phyloP scores from a whole-genome alignment of 2,888 invertebrate species.

The Drosophila borborema region DNA sequence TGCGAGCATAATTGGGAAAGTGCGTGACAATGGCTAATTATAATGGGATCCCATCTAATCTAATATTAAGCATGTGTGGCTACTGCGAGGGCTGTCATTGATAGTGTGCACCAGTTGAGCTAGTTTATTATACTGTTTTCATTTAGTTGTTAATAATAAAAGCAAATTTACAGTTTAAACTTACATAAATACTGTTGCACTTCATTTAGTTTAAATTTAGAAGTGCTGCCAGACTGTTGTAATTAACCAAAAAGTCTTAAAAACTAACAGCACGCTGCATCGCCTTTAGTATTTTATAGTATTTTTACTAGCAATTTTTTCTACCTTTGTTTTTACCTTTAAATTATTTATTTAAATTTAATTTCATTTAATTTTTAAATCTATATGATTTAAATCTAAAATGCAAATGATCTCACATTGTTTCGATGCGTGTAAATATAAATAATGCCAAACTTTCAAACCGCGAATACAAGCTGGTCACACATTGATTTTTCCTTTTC shows the following conservation, averaged over 20 bases:
- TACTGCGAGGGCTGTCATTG: slow-evolving; percentile 6
- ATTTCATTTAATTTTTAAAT: background rate
- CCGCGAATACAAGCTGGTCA: background rate
- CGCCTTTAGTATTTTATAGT: background rate
- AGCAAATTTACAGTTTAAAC: background rate
- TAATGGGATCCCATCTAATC: slow-evolving; percentile 5
- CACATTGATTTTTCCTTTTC: background rate
- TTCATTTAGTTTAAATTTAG: background rate
- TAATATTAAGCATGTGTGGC: slow-evolving; percentile 16
- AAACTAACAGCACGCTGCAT: background rate
- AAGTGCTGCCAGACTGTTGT: background rate
- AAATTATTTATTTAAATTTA: too few species aligned
- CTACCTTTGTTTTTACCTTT: too few species aligned
- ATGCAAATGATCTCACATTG: background rate
- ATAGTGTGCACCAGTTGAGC: background rate
- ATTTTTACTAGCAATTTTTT: too few species aligned
- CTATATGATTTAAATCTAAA: too few species aligned
- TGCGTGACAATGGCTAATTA: slow-evolving; percentile 57
- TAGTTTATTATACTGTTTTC: too few species aligned
- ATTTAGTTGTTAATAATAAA: background rate
- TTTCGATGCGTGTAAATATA: too few species aligned
- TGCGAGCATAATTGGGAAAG: background rate
- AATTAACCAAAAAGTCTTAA: background rate
- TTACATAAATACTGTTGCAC: background rate
- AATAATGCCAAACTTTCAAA: background rate